phyloP scores from a whole-genome alignment of 2,797 vertebrate genomes.

The Neosalanx taihuensis region DNA sequence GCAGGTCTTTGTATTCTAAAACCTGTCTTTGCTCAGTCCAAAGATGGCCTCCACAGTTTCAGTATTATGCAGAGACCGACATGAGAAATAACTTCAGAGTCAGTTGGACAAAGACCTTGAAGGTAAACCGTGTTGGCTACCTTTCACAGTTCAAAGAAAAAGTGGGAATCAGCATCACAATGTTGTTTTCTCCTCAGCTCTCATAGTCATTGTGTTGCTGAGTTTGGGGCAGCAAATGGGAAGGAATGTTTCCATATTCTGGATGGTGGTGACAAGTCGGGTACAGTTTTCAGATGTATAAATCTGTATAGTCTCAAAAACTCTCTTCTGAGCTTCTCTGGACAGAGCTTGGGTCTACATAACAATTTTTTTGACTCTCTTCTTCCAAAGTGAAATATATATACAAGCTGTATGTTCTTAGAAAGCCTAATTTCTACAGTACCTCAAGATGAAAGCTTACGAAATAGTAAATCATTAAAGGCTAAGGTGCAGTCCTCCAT shows the following conservation, averaged over 20 bases:
- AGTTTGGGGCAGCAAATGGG: slow-evolving; percentile 19
- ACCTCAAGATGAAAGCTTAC: no score
- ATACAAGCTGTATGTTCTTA: no score
- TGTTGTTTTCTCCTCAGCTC: slow-evolving; percentile 55
- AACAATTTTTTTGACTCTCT: no score
- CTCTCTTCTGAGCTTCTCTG: no score
- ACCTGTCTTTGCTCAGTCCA: slow-evolving; percentile 3
- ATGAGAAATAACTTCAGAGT: slow-evolving; percentile 16
- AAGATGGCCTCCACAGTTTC: slow-evolving; percentile 3
- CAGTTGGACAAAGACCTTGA: slow-evolving; percentile 10
- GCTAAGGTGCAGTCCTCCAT: no score
- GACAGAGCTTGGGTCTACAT: no score
- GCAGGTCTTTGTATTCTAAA: not conserved
- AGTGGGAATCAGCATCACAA: slow-evolving; percentile 48
- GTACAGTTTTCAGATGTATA: not conserved
- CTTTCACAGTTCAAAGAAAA: slow-evolving; percentile 53
- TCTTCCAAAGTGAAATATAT: no score
- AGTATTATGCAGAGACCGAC: slow-evolving; percentile 27
- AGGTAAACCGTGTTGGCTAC: slow-evolving; percentile 29
- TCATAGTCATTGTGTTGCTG: slow-evolving; percentile 54
- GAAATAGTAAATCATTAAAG: no score
- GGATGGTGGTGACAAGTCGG: slow-evolving; percentile 47
- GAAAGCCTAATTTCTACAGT: no score
- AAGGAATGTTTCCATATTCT: slow-evolving; percentile 56
- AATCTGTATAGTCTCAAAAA: not conserved